Evolutionary conservation across 2,797 vertebrate species (phyloP), one percentile per base, ranked within the genome.

Genomic region (Telmatherina bonti): DNA sequence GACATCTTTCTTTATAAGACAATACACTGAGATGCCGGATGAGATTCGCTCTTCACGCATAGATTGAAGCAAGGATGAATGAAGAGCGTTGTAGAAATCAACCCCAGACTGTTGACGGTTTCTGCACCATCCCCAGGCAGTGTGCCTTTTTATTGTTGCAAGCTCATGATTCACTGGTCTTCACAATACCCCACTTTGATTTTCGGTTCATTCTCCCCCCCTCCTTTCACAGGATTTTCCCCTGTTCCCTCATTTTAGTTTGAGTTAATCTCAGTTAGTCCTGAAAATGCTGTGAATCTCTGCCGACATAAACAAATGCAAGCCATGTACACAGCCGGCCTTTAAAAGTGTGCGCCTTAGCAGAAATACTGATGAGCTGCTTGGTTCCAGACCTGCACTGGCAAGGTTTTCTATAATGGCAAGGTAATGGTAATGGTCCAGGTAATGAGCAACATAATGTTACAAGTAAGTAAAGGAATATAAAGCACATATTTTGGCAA

Each of bases 291-390:
- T 77, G 65, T 86, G 81, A 84, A 84, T 70, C 79, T 79, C 81
- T 80, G 79, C 63, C 57, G 70, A 74, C 82, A 71, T 82, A 78
- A 78, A 84, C 63, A 62, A 76, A 79, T 83, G 79, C 69, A 59
- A 67, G 66, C 67, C 36, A 52, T 77, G 76, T 63, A 62, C 67
- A 68, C 47, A 1, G 49, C 53, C 47, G 76, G 72, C 71, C 47
- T 20, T 58, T 83, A 73, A 87, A 91, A 86, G 78, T 83, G 84
- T 89, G 69, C 70, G 86, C 74, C 88, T 81, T 86, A 53, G 89
- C 89, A 91, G 84, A 93, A 92, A 89, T 90, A 79, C 89, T 88
- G 90, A 91, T 88, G 83, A 93, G 87, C 81, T 85, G 6, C 78
- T 84, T 80, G 75, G 84, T 87, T 80, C 74, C 79, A 76, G 74